Evolutionary conservation across 2,797 vertebrate species (phyloP).

Genomic region (Austrolebias charrua): DNA sequence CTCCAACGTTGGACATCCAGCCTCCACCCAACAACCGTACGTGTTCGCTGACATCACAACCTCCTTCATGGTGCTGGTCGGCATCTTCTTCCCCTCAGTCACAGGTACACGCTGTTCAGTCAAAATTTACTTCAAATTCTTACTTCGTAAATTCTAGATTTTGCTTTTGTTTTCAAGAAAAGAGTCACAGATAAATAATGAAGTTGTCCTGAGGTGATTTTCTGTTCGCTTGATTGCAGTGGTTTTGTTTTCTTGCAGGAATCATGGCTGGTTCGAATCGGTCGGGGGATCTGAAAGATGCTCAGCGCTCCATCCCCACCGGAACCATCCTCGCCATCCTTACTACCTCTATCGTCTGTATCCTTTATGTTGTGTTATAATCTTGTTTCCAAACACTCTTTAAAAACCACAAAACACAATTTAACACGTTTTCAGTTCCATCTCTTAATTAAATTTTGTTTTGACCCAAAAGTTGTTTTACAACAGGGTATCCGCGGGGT

Average conservation of each 20-base stretch:
- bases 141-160: too few relatives aligned
- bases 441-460: not conserved
- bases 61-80: constrained; percentile 89
- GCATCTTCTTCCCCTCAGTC: constrained; percentile 94
- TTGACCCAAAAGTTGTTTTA: too few relatives aligned
- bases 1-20: constrained; percentile 56
- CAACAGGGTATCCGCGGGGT: too few relatives aligned
- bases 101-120: constrained; percentile 76
- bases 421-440: not conserved
- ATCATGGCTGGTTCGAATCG: constrained; percentile 96
- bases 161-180: too few relatives aligned
- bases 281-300: constrained; percentile 90
- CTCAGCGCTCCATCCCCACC: constrained; percentile 91
- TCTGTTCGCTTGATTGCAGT: not conserved
- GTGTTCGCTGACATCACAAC: constrained; percentile 90
- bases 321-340: constrained; percentile 91
- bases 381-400: not conserved
- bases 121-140: too few relatives aligned
- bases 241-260: constrained; percentile 66
- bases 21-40: constrained; percentile 76
- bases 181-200: not conserved
- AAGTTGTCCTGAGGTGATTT: not conserved
- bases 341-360: constrained; percentile 92
- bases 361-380: constrained; percentile 70
- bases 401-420: not conserved